A percentile compares a stretch with the other conserved stretches of the same genome.
phyloP scores from a whole-genome alignment of 2,113 vertebrate species.

The Odocoileus virginianus region DNA sequence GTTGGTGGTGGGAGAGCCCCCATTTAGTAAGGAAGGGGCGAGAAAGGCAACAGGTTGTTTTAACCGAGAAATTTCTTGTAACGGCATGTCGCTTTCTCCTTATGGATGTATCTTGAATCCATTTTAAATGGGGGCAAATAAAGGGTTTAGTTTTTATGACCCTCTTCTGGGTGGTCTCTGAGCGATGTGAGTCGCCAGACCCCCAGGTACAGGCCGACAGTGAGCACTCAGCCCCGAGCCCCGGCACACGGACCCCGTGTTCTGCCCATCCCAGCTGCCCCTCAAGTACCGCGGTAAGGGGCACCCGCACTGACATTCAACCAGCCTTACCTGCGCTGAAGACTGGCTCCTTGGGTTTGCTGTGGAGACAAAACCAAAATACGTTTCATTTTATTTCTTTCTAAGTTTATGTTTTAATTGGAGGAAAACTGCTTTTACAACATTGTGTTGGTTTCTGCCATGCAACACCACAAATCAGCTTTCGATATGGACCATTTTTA shows the following conservation, averaged over 20 bases:
- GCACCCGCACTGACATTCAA: not conserved
- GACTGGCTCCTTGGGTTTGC: slow-evolving; percentile 97
- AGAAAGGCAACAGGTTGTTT: not conserved
- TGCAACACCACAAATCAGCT: not conserved
- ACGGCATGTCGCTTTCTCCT: not conserved
- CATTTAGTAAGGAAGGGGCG: not conserved
- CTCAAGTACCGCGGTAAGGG: not conserved
- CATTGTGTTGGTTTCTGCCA: not conserved
- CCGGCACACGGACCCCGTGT: not conserved
- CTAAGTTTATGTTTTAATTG: not conserved
- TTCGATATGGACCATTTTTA: not conserved
- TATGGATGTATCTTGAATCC: not conserved
- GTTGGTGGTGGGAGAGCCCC: not conserved
- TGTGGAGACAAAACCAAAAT: slow-evolving; percentile 78
- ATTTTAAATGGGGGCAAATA: not conserved
- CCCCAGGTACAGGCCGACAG: not conserved
- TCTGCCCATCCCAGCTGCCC: not conserved
- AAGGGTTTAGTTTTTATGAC: not conserved
- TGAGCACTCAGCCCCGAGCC: not conserved
- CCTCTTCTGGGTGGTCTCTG: not conserved
- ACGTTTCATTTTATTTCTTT: not conserved
- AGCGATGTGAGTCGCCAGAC: not conserved
- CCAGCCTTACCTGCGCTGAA: slow-evolving; percentile 94
- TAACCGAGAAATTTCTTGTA: not conserved
- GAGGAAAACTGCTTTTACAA: not conserved